Conservation (phyloP, 2,888 invertebrate species). For the Bugula neritina region DNA sequence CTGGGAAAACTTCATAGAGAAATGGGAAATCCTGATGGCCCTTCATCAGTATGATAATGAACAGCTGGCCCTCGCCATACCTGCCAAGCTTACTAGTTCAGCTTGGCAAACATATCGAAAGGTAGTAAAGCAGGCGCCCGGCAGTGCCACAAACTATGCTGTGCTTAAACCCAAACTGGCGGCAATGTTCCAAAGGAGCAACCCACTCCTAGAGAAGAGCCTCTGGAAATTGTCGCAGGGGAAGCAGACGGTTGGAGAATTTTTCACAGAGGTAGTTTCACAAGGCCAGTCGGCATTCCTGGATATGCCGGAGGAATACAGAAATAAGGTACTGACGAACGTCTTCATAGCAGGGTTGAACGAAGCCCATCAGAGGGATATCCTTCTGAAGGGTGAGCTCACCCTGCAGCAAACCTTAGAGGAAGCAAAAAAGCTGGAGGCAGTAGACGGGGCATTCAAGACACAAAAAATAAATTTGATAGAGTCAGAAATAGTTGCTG, state of each 20-base stretch:
- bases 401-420: too few relatives aligned
- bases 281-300: background rate
- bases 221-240: background rate
- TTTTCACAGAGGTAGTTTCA: background rate
- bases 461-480: background rate
- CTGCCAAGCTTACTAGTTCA: too few relatives aligned
- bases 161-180: background rate
- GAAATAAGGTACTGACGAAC: background rate
- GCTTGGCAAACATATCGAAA: too few relatives aligned
- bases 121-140: too few relatives aligned
- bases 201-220: constrained; percentile 11
- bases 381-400: too few relatives aligned
- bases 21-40: constrained; percentile 12
- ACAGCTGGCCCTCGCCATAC: background rate
- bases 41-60: background rate
- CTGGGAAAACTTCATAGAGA: too few relatives aligned
- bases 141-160: background rate
- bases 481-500: too few relatives aligned
- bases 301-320: background rate
- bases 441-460: too few relatives aligned
- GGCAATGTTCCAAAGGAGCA: background rate
- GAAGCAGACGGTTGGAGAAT: background rate
- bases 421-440: too few relatives aligned
- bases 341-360: background rate
- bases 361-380: too few relatives aligned